Percentiles rank a stretch among this genome's conserved stretches.
phyloP scores from a whole-genome alignment of 2,113 vertebrate genomes.

The Pelvicachromis taeniatus region DNA sequence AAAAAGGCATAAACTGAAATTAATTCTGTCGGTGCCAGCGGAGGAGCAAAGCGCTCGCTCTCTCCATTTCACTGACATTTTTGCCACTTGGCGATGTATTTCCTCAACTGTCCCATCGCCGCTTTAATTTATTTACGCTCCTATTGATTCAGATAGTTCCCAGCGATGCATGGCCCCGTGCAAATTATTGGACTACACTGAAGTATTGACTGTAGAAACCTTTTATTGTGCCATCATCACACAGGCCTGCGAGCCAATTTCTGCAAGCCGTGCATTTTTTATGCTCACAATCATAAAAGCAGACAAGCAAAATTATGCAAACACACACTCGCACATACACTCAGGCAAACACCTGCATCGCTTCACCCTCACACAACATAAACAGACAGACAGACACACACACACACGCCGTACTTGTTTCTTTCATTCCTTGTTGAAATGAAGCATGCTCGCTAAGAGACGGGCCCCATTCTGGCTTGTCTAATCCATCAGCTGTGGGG shows the following conservation, averaged over 20 bases:
- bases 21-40: background rate
- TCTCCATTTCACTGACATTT: conserved; percentile 7
- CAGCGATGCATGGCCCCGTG: conserved; percentile 18
- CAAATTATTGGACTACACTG: conserved; percentile 27
- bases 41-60: background rate
- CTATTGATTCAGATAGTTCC: conserved; percentile 48
- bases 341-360: background rate
- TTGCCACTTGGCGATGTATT: background rate
- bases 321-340: background rate
- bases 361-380: background rate
- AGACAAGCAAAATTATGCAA: conserved; percentile 41
- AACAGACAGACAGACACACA: background rate
- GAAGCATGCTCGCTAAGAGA: conserved; percentile 16
- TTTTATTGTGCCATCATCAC: conserved; percentile 54
- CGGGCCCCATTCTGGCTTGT: conserved; percentile 17
- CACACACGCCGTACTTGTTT: background rate
- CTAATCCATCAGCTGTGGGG: conserved; percentile 52
- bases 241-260: conserved; percentile 5
- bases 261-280: conserved; percentile 54
- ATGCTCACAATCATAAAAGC: conserved; percentile 47
- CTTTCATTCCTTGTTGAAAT: conserved; percentile 25
- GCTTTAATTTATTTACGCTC: conserved; percentile 36
- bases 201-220: conserved; percentile 50
- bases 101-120: background rate
- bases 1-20: conserved; percentile 13